phyloP scores from a whole-genome alignment of 2,888 invertebrate species.

The Ditula angustiorana region DNA sequence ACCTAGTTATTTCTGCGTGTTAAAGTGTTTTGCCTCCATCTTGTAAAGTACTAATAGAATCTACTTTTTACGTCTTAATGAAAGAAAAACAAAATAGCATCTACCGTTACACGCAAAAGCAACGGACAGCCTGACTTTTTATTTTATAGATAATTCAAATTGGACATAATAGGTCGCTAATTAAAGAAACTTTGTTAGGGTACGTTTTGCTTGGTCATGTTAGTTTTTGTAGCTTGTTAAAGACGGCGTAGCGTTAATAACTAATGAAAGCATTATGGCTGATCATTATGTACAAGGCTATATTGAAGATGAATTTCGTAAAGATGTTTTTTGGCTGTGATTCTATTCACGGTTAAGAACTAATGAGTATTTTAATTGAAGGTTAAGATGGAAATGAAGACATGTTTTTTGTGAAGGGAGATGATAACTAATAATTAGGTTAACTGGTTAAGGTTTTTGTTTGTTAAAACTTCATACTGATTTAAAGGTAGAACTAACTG shows the following conservation, averaged over 20 bases:
- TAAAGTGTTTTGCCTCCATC: too few species aligned
- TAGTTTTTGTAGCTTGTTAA: conserved; percentile 35
- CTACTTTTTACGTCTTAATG: too few species aligned
- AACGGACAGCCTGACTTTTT: conserved; percentile 32
- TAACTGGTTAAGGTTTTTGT: too few species aligned
- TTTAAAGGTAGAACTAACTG: too few species aligned
- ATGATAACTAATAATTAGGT: background rate
- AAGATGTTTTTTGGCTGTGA: conserved; percentile 6
- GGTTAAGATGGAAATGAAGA: conserved; percentile 2
- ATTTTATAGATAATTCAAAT: conserved; percentile 23
- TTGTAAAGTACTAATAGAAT: too few species aligned
- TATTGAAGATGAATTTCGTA: conserved; percentile 21
- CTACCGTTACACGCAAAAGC: conserved; percentile 23
- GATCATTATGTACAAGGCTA: conserved; percentile 30
- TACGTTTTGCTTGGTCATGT: conserved; percentile 28
- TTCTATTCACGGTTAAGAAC: conserved; percentile 13
- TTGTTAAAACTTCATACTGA: too few species aligned
- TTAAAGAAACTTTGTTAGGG: conserved; percentile 33
- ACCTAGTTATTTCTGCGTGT: too few species aligned
- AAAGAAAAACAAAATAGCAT: conserved; percentile 28
- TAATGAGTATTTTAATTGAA: conserved; percentile 21
- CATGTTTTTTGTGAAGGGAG: too few species aligned
- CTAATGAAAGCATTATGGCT: conserved; percentile 23
- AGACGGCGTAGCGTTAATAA: conserved; percentile 30
- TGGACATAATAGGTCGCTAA: conserved; percentile 34